phyloP scores from a whole-genome alignment of 2,797 vertebrate species.

The Lepilemur septentrionalis region DNA sequence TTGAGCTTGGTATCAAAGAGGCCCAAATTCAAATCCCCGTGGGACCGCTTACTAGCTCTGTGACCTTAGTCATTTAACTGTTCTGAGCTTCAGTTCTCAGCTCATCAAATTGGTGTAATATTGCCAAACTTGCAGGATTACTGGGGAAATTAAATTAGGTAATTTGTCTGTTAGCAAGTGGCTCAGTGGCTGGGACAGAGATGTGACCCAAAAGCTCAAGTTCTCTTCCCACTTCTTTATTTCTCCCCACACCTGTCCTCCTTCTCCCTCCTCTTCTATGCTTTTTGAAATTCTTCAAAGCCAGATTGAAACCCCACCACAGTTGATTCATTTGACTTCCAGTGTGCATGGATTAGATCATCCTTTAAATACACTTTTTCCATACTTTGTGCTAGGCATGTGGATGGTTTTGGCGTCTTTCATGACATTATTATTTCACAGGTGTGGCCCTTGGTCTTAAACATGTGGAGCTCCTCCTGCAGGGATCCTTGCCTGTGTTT shows the following conservation, averaged over 20 bases:
- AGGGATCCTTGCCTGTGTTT: background rate
- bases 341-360: background rate
- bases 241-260: background rate
- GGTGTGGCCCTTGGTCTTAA: background rate
- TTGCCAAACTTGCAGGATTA: background rate
- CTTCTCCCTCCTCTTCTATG: background rate
- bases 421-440: background rate
- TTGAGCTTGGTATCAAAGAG: background rate
- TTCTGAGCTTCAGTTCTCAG: background rate
- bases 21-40: background rate
- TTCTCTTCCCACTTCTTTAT: background rate
- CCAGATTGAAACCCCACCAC: background rate
- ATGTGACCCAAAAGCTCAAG: background rate
- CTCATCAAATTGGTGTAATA: background rate
- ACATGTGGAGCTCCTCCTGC: background rate
- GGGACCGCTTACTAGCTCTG: background rate
- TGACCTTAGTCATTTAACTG: background rate
- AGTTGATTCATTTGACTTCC: background rate
- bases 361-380: background rate
- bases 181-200: background rate
- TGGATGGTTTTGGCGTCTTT: background rate
- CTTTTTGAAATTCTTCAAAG: background rate
- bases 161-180: background rate
- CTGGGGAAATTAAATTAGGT: background rate
- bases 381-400: too few species aligned